Evolutionary conservation across 2,888 invertebrate species (phyloP).

Genomic region (Drosophila ustulata): DNA sequence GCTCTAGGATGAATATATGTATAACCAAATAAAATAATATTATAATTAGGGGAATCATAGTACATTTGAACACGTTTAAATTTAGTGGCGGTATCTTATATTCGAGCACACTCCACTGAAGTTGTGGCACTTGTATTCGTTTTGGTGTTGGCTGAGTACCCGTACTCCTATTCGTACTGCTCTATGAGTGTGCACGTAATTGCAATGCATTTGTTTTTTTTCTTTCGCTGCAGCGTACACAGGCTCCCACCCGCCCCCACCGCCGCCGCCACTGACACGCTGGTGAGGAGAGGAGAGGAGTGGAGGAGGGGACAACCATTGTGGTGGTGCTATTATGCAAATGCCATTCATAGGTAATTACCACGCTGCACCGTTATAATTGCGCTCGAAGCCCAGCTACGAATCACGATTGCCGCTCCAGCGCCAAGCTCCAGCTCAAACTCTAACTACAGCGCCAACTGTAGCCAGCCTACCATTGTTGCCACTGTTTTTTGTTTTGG

Average conservation of each 20-base stretch:
- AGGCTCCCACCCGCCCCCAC: conserved; percentile 35
- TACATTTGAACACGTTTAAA: no score
- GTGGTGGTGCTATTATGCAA: conserved; percentile 76
- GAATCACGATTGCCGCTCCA: conserved; percentile 76
- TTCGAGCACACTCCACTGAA: neutral
- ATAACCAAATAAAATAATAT: no score
- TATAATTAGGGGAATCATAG: no score
- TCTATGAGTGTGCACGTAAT: conserved; percentile 56
- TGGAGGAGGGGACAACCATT: neutral
- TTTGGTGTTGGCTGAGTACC: conserved; percentile 38
- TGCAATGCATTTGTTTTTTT: conserved; percentile 53
- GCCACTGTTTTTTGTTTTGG: conserved; percentile 16
- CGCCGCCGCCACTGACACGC: conserved; percentile 3
- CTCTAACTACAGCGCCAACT: conserved; percentile 9
- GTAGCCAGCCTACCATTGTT: conserved; percentile 23
- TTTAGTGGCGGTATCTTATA: neutral
- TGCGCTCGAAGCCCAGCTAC: conserved; percentile 82
- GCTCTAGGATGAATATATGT: no score
- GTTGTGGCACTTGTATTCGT: conserved; percentile 13
- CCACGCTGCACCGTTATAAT: conserved; percentile 83
- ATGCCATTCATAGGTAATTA: conserved; percentile 82
- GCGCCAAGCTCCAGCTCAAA: conserved; percentile 13
- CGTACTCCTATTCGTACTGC: conserved; percentile 8
- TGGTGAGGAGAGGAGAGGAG: neutral
- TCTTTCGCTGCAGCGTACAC: conserved; percentile 20